Percentiles rank a stretch among this genome's conserved stretches.
Conservation (phyloP, 2,113 vertebrate species). For the Phylloscopus whistleri region DNA sequence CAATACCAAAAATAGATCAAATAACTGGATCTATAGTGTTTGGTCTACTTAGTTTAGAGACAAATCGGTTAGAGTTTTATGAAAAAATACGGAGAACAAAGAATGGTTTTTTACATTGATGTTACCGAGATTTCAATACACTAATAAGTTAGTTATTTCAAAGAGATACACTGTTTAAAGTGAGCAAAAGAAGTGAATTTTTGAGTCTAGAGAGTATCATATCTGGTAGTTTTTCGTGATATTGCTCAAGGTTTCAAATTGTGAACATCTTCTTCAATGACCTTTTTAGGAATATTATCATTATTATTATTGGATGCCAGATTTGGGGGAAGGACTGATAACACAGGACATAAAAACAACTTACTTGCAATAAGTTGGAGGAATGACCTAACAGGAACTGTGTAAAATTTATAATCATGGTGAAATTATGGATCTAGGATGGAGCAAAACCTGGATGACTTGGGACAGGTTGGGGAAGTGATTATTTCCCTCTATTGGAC, state of each 20-base stretch:
- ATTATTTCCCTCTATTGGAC: not conserved
- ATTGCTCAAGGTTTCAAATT: not conserved
- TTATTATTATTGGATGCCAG: not conserved
- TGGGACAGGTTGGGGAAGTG: not conserved
- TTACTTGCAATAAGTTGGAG: not conserved
- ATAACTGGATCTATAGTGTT: not conserved
- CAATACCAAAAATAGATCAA: not conserved
- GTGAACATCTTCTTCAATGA: not conserved
- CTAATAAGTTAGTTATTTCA: not conserved
- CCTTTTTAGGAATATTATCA: not conserved
- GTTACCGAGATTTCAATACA: not conserved
- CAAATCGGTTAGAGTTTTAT: not conserved
- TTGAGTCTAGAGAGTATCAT: not conserved
- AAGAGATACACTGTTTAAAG: not conserved
- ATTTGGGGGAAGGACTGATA: not conserved
- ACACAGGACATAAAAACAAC: not conserved
- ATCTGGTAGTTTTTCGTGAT: not conserved
- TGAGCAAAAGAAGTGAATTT: not conserved
- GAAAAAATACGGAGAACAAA: not conserved
- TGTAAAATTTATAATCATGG: not conserved
- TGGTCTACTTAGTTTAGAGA: not conserved
- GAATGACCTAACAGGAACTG: not conserved
- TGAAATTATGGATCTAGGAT: not conserved
- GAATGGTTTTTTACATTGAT: not conserved
- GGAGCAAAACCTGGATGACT: rapidly evolving